phyloP scores from a whole-genome alignment of 1,140 invertebrate genomes.

The Heliconius melpomene region DNA sequence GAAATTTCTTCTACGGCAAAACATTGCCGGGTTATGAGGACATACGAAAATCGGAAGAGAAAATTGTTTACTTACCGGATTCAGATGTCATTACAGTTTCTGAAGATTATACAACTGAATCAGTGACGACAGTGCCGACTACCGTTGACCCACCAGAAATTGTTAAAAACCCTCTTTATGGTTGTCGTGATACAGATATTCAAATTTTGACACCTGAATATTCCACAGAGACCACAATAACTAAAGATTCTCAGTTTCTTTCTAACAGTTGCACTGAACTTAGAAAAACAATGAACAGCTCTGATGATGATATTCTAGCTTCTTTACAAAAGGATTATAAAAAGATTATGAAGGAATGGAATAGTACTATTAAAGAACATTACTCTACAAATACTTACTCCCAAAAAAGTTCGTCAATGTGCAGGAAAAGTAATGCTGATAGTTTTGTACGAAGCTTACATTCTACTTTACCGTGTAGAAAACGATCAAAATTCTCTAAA shows the following conservation, averaged over 20 bases:
- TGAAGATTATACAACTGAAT: conserved; percentile 61
- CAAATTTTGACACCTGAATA: conserved; percentile 60
- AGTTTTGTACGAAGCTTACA: conserved; percentile 66
- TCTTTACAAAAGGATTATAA: conserved; percentile 74
- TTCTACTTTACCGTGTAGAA: conserved; percentile 66
- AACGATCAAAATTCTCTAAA: conserved; percentile 36
- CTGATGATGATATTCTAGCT: conserved; percentile 54
- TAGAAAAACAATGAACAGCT: conserved; percentile 61
- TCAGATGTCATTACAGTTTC: conserved; percentile 68
- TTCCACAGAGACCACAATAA: conserved; percentile 49
- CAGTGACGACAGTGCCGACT: conserved; percentile 60
- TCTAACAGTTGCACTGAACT: conserved; percentile 73
- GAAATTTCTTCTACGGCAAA: conserved; percentile 76
- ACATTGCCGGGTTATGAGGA: conserved; percentile 66
- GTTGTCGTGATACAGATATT: conserved; percentile 61
- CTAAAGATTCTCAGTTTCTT: conserved; percentile 69
- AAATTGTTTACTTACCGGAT: conserved; percentile 71
- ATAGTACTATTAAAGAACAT: conserved; percentile 72
- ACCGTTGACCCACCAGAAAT: conserved; percentile 65
- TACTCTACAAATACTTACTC: conserved; percentile 63
- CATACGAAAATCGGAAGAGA: conserved; percentile 65
- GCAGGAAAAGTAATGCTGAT: conserved; percentile 59
- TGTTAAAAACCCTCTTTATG: conserved; percentile 71
- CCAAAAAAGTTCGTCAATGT: conserved; percentile 55
- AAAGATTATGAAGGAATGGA: conserved; percentile 79